Conservation (phyloP, 2,113 vertebrate genomes). For the Vombatus ursinus region DNA sequence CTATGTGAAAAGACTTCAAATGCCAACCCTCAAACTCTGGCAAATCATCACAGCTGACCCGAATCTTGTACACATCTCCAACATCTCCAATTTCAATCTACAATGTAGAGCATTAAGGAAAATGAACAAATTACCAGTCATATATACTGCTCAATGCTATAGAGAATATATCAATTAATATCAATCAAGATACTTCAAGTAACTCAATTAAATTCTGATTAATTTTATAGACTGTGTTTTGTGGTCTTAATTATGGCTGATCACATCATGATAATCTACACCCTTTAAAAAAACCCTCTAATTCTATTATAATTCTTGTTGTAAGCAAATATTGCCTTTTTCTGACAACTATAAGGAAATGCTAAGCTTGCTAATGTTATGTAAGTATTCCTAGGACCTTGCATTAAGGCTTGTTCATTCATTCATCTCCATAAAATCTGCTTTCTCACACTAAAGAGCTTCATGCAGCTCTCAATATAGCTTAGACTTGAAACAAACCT, state of each 20-base stretch:
- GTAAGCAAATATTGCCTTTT: neutral
- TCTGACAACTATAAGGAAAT: neutral
- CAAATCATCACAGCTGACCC: constrained; percentile 67
- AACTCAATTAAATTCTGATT: neutral
- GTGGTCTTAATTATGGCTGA: neutral
- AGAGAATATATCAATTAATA: neutral
- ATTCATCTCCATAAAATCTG: neutral
- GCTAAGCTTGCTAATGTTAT: neutral
- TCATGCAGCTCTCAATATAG: neutral
- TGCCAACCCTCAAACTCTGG: constrained; percentile 74
- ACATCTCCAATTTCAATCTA: constrained; percentile 71
- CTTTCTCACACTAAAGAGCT: neutral
- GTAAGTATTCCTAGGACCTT: neutral
- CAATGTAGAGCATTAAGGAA: constrained; percentile 29
- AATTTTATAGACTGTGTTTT: neutral
- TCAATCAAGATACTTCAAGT: neutral
- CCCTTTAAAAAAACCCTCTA: neutral
- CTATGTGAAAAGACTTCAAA: constrained; percentile 76
- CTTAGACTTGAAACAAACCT: neutral
- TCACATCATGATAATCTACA: neutral
- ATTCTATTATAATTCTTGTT: neutral
- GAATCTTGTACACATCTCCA: constrained; percentile 75
- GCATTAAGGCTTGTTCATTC: neutral
- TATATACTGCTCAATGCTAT: neutral
- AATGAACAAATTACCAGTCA: rapidly evolving